phyloP scores from a whole-genome alignment of 92 coral and sea anemone species.

The Parazoanthus swiftii region DNA sequence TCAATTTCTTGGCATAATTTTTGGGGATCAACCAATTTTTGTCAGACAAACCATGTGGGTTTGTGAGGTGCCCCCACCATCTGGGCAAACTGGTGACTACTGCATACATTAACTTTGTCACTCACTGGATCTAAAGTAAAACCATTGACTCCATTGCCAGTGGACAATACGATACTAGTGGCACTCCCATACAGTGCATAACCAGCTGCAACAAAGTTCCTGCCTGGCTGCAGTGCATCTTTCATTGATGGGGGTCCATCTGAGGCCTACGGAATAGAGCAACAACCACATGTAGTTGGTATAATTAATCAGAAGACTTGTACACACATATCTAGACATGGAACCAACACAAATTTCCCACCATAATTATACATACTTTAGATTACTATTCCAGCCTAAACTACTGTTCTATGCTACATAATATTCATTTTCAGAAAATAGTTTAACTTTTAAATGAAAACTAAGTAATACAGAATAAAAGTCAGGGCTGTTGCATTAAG shows the following conservation, averaged over 20 bases:
- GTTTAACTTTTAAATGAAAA: too few relatives aligned
- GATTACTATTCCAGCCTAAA: too few relatives aligned
- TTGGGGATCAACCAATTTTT: background rate
- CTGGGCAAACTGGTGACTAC: background rate
- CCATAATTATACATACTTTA: too few relatives aligned
- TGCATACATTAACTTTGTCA: background rate
- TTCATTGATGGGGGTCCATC: constrained; percentile 75
- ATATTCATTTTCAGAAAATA: too few relatives aligned
- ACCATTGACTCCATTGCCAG: constrained; percentile 96
- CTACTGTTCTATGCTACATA: too few relatives aligned
- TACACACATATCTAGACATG: background rate
- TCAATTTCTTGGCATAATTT: background rate
- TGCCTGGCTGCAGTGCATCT: constrained; percentile 93
- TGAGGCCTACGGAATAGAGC: constrained; percentile 34
- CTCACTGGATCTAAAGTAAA: constrained; percentile 98
- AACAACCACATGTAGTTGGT: background rate
- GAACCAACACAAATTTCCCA: too few relatives aligned
- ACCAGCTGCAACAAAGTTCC: constrained; percentile 96
- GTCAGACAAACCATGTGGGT: background rate
- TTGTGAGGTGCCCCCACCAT: background rate
- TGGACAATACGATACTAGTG: constrained; percentile 85
- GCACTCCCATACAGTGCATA: constrained; percentile 99
- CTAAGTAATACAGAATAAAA: too few relatives aligned
- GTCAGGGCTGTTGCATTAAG: too few relatives aligned
- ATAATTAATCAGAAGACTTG: background rate